Evolutionary conservation across 2,888 invertebrate genomes (phyloP).

Genomic region (Epirrita christyi): DNA sequence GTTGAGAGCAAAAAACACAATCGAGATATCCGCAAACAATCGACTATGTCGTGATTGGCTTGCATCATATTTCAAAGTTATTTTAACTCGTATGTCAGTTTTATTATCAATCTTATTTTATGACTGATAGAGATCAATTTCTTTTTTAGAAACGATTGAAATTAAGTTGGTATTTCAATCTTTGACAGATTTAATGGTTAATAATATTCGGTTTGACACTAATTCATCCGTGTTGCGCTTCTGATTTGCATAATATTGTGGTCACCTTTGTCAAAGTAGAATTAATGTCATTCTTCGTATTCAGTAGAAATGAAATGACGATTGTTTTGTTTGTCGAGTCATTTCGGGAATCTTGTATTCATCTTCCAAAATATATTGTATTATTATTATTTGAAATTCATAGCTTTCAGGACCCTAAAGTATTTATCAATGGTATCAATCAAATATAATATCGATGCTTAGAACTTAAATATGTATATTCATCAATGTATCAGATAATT

Average conservation of each 20-base stretch:
- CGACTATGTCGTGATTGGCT: constrained; percentile 59
- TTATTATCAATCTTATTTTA: constrained; percentile 22
- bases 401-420: too few species aligned
- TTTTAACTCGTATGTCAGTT: constrained; percentile 17
- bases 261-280: constrained; percentile 49
- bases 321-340: constrained; percentile 16
- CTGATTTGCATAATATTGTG: constrained; percentile 69
- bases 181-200: constrained; percentile 54
- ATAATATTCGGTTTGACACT: constrained; percentile 64
- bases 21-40: constrained; percentile 62
- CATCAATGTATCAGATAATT: constrained; percentile 18
- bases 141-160: constrained; percentile 11
- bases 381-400: too few species aligned
- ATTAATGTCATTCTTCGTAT: constrained; percentile 25
- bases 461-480: too few species aligned
- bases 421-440: too few species aligned
- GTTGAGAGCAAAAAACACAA: constrained; percentile 35
- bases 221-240: constrained; percentile 64
- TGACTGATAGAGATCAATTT: constrained; percentile 25
- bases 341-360: constrained; percentile 10
- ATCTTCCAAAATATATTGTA: too few species aligned
- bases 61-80: constrained; percentile 46
- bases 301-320: constrained; percentile 13
- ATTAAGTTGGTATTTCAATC: constrained; percentile 43
- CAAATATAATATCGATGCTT: too few species aligned